Evolutionary conservation across 1,140 invertebrate genomes (phyloP).

Genomic region (Drosophila bipectinata): DNA sequence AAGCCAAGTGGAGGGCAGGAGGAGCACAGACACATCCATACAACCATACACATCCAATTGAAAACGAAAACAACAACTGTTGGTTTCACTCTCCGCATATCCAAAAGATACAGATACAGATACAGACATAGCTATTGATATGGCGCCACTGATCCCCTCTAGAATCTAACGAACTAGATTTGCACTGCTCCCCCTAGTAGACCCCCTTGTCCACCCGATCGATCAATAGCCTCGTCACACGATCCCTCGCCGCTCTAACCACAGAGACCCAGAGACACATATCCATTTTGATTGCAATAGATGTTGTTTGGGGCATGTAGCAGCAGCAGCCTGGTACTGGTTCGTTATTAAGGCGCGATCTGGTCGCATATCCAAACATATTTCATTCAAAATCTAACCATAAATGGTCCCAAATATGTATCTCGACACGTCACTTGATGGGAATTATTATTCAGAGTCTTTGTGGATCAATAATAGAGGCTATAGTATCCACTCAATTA

Average conservation of each 20-base stretch:
- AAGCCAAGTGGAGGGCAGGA: constrained; percentile 29
- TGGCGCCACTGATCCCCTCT: constrained; percentile 45
- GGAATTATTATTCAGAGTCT: constrained; percentile 14
- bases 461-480: neutral
- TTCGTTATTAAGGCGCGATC: constrained; percentile 45
- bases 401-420: constrained; percentile 42
- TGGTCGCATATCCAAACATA: constrained; percentile 39
- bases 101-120: constrained; percentile 2
- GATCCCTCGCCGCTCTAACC: constrained; percentile 44
- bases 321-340: constrained; percentile 31
- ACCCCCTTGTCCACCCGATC: constrained; percentile 1
- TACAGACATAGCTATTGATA: constrained; percentile 31
- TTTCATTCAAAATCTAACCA: constrained; percentile 41
- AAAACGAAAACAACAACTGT: constrained; percentile 45
- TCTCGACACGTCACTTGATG: constrained; percentile 31
- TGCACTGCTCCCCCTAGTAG: constrained; percentile 17
- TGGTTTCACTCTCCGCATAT: constrained; percentile 36
- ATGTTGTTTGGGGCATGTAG: constrained; percentile 32
- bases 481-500: no score
- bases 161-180: constrained; percentile 43
- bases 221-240: constrained; percentile 28
- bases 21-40: neutral
- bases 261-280: constrained; percentile 29
- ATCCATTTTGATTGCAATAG: constrained; percentile 38
- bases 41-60: constrained; percentile 23